Evolutionary conservation across 2,888 invertebrate species (phyloP), one percentile per base, ranked within the genome.

Genomic region (Anoplius nigerrimus): DNA sequence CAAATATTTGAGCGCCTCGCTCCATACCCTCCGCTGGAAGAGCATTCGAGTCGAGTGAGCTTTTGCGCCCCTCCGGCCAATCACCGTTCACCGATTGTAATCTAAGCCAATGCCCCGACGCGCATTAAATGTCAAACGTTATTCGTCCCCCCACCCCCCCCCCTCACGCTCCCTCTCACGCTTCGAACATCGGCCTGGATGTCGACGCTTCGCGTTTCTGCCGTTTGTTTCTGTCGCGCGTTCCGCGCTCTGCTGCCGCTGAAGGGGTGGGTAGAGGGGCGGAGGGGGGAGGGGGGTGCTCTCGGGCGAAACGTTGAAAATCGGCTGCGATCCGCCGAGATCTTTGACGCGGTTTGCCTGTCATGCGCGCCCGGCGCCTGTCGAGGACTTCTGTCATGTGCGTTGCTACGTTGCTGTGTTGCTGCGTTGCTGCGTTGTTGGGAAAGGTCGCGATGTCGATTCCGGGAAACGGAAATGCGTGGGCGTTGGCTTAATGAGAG

Each of bases 61-160:
- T 79, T 79, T 79, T 70, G 79, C 77, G 65, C 73, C n/a, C 75
- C 74, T 71, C 71, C 60, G 75, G 71, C 77, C 75, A 77, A 79
- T 79, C 77, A 69, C 65, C 65, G 79, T 73, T 77, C 80, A 67
- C 71, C 80, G 79, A 78, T 80, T 78, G 78, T 78, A 79, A 79
- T 76, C 80, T 78, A 80, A 80, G 80, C 79, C 76, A 74, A 78
- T 78, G 76, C 75, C 76, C 81, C 80, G 82, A 75, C 75, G 79
- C 79, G 82, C 85, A 85, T 84, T 85, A 85, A 86, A 86, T 84
- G 86, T 85, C 84, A 85, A 84, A 84, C 81, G 83, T 83, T 84
- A 84, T 84, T 81, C 82, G 79, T n/a, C n/a, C n/a, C n/a, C n/a
- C n/a, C n/a, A n/a, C n/a, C n/a, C n/a, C n/a, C n/a, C n/a, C n/a